Conservation (phyloP, 2,113 vertebrate genomes). For the Pipra filicauda region DNA sequence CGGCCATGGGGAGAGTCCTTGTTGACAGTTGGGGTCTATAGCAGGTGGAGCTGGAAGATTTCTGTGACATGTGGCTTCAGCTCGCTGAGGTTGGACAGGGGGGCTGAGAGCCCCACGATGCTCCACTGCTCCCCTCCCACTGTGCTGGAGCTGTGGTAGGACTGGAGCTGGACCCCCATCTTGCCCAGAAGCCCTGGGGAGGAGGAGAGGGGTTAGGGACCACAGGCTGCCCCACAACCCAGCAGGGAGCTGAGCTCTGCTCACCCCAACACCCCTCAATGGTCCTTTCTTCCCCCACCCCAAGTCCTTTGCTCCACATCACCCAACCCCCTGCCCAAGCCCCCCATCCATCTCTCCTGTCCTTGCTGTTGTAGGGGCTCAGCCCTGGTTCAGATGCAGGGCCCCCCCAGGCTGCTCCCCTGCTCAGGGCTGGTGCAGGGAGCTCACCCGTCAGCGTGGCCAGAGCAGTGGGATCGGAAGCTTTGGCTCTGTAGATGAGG, state of each 20-base stretch:
- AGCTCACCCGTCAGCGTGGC: slow-evolving; percentile 78
- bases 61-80: slow-evolving; percentile 77
- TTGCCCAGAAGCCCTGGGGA: slow-evolving; percentile 80
- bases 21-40: slow-evolving; percentile 2
- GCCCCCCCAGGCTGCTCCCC: too few species aligned
- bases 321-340: neutral
- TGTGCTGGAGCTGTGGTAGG: slow-evolving; percentile 78
- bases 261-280: neutral
- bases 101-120: slow-evolving; percentile 77
- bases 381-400: fast-evolving
- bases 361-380: neutral
- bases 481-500: slow-evolving; percentile 81
- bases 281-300: neutral
- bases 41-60: slow-evolving; percentile 77
- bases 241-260: neutral
- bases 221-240: neutral
- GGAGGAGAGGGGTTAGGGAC: neutral
- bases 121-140: slow-evolving; percentile 81
- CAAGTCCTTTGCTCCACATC: neutral
- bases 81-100: slow-evolving; percentile 68
- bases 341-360: neutral
- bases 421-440: fast-evolving
- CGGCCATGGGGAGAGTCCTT: fast-evolving
- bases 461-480: slow-evolving; percentile 63
- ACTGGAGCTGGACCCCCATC: slow-evolving; percentile 78